A percentile compares a stretch with the other conserved stretches of the same genome.
Evolutionary conservation across 2,797 vertebrate genomes (phyloP).

Genomic region (Limosa lapponica): DNA sequence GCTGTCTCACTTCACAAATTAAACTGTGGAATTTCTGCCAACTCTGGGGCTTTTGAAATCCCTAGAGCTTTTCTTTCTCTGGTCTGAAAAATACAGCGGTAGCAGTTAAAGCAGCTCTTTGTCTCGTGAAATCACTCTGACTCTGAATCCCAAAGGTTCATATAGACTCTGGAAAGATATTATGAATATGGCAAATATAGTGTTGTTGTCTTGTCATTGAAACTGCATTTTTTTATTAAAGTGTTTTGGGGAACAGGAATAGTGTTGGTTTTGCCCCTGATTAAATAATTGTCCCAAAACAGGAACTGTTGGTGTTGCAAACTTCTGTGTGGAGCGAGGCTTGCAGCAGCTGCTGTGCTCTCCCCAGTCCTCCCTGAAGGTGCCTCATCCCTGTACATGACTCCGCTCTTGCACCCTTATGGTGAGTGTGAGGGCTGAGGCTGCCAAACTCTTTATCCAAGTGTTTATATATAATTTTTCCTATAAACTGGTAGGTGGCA

Average conservation of each 20-base stretch:
- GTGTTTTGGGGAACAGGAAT: background rate
- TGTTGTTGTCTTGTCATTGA: background rate
- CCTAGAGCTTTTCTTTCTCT: background rate
- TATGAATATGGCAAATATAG: background rate
- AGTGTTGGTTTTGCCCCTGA: background rate
- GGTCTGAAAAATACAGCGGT: background rate
- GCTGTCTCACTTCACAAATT: slow-evolving; percentile 2
- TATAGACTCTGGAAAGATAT: background rate
- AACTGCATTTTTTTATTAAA: background rate
- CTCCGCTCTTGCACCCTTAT: background rate
- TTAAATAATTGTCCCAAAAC: background rate
- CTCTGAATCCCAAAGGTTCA: background rate
- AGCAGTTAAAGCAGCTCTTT: background rate
- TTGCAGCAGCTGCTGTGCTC: background rate
- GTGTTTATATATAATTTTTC: background rate
- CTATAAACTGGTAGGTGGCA: background rate
- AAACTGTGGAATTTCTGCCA: background rate
- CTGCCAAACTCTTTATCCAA: background rate
- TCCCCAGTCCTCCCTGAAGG: background rate
- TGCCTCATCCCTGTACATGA: no score
- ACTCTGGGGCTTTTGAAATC: slow-evolving; percentile 11
- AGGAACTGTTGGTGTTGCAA: background rate
- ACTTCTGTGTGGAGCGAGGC: background rate
- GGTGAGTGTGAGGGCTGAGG: rapidly evolving
- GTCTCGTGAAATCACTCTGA: background rate